Conservation (phyloP, 2,888 invertebrate species). For the Cataglyphis livida region DNA sequence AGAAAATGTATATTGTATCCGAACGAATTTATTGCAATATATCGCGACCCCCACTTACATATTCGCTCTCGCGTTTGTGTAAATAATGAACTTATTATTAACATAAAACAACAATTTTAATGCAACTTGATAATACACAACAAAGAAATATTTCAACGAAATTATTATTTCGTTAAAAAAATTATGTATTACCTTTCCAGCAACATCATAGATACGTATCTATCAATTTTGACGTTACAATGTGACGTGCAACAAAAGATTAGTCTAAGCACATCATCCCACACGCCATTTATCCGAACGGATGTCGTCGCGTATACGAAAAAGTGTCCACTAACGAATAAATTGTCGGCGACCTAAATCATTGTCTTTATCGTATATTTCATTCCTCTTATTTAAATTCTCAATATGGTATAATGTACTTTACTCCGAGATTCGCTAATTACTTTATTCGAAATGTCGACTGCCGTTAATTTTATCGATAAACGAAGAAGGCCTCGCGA, state of each 20-base stretch:
- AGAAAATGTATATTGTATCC: neutral
- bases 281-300: conserved; percentile 43
- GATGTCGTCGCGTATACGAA: conserved; percentile 58
- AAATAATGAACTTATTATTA: neutral
- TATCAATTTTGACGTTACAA: neutral
- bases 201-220: neutral
- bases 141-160: neutral
- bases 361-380: neutral
- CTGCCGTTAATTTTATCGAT: neutral
- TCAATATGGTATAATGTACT: neutral
- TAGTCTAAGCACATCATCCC: conserved; percentile 51
- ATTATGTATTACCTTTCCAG: neutral
- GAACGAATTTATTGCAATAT: neutral
- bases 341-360: conserved; percentile 68
- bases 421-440: neutral
- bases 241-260: conserved; percentile 21
- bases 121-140: neutral
- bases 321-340: conserved; percentile 68
- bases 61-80: neutral
- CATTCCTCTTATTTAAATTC: neutral
- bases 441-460: neutral
- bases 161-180: neutral
- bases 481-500: conserved; percentile 11
- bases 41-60: neutral
- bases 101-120: neutral